Conservation (phyloP, 2,113 vertebrate species). For the Sylvilagus bachmani region DNA sequence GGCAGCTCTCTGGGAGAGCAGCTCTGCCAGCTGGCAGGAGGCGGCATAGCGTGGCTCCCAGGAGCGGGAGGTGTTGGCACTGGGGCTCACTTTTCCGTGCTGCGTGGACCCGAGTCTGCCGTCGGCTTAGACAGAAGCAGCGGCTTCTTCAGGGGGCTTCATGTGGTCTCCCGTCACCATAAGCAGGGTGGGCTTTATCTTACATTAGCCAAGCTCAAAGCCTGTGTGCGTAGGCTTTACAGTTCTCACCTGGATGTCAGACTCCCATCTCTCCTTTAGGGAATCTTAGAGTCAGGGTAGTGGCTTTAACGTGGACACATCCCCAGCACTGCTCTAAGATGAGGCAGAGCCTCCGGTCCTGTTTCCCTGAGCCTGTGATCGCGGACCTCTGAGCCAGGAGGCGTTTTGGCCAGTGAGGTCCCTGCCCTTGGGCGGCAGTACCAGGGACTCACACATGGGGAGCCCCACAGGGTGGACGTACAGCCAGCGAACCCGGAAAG, state of each 20-base stretch:
- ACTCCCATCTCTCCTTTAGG: neutral
- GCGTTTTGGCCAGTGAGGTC: neutral
- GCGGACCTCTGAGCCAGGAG: neutral
- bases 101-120: neutral
- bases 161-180: neutral
- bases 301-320: constrained; percentile 12
- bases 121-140: neutral
- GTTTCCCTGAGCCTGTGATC: neutral
- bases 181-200: neutral
- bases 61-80: neutral
- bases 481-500: neutral
- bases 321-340: neutral
- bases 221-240: neutral
- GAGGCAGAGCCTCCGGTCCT: no score
- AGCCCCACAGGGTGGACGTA: neutral
- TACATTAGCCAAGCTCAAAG: neutral
- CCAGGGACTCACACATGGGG: neutral
- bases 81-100: neutral
- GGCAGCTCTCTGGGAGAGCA: neutral
- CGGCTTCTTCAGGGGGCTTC: neutral
- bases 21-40: neutral
- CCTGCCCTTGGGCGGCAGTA: neutral
- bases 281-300: neutral
- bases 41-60: neutral
- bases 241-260: neutral